Evolutionary conservation across 92 coral and sea anemone genomes (phyloP).

Genomic region (Porites rus): DNA sequence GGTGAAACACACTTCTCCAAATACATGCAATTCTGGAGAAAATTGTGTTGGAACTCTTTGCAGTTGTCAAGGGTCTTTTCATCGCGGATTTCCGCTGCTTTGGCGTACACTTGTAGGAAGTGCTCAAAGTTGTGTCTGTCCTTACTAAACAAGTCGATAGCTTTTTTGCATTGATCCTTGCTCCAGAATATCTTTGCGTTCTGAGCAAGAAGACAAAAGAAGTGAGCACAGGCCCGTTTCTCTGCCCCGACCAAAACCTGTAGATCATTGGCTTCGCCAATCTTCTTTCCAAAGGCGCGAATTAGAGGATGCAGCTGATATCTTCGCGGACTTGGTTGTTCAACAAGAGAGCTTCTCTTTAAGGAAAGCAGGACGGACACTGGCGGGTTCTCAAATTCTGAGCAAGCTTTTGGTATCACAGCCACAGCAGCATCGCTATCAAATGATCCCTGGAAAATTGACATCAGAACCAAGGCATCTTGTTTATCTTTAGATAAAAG

Average conservation of each 20-base stretch:
- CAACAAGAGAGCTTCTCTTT: conserved; percentile 27
- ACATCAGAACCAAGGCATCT: conserved; percentile 34
- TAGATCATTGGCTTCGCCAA: neutral
- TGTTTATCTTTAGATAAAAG: conserved; percentile 17
- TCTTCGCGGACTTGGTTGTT: neutral
- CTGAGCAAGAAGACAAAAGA: neutral
- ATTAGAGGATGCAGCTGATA: conserved; percentile 39
- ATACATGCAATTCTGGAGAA: conserved; percentile 29
- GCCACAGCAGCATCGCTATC: conserved; percentile 48
- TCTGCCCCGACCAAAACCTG: neutral
- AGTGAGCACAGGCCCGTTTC: conserved; percentile 33
- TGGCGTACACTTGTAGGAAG: conserved; percentile 9
- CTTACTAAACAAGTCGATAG: conserved; percentile 25
- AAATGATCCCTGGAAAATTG: conserved; percentile 61
- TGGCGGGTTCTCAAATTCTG: neutral
- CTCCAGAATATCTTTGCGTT: conserved; percentile 33
- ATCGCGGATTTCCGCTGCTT: neutral
- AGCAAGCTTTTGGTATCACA: neutral
- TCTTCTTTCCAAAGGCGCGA: conserved; percentile 14
- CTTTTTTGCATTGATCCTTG: conserved; percentile 30
- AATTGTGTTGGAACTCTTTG: neutral
- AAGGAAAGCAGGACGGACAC: conserved; percentile 6
- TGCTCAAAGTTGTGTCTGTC: conserved; percentile 45
- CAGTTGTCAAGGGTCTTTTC: neutral
- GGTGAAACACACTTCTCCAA: conserved; percentile 43